Conservation (phyloP, 2,113 vertebrate genomes). For the Vimba vimba region DNA sequence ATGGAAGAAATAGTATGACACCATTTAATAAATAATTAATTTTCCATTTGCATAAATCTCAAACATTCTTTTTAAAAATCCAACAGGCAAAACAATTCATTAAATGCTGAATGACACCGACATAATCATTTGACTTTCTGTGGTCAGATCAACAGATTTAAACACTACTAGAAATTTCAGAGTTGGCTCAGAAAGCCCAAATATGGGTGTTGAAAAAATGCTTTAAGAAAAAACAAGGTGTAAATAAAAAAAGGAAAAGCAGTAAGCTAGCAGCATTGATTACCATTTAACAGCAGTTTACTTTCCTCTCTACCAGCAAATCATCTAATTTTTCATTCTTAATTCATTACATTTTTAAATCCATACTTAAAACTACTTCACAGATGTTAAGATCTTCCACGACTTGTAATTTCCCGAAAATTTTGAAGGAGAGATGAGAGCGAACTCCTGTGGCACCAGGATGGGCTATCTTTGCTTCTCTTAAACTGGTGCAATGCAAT, state of each 20-base stretch:
- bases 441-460: conserved; percentile 6
- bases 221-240: conserved; percentile 50
- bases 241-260: conserved; percentile 61
- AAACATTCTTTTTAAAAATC: conserved; percentile 70
- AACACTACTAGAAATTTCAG: conserved; percentile 44
- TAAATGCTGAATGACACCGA: conserved; percentile 62
- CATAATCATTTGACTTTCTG: conserved; percentile 47
- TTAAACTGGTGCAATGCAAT: conserved; percentile 35
- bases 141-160: conserved; percentile 38
- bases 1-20: conserved; percentile 68
- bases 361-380: conserved; percentile 57
- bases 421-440: conserved; percentile 30
- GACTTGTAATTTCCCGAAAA: conserved; percentile 10
- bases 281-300: conserved; percentile 59
- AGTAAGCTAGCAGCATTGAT: conserved; percentile 69
- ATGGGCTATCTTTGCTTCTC: conserved; percentile 25
- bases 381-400: conserved; percentile 20
- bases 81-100: conserved; percentile 71
- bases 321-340: conserved; percentile 23
- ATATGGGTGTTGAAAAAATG: conserved; percentile 65
- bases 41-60: conserved; percentile 55
- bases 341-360: conserved; percentile 26
- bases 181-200: conserved; percentile 74
- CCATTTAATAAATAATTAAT: conserved; percentile 79
- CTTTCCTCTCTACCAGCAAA: conserved; percentile 56